These are phyloP conservation scores for Gnatocerus cornutus DNA, from an alignment of 2,888 invertebrate species.

Conservation along the genomic window DNA sequence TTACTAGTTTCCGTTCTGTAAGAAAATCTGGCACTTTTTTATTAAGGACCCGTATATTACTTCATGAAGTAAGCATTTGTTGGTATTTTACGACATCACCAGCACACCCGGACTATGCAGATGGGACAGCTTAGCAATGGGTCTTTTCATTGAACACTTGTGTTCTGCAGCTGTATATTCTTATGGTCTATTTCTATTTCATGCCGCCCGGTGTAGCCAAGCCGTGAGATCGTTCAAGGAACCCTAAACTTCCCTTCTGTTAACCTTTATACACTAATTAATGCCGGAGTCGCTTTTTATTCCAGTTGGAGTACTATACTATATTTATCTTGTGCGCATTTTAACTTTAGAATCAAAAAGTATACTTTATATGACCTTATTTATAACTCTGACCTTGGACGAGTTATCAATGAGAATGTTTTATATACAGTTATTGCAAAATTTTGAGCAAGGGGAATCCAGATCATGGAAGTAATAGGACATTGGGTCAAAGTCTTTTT, in stretches of 20 bases:
- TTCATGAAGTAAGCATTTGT: constrained; percentile 45
- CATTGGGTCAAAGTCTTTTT: too few relatives aligned
- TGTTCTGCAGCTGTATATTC: constrained; percentile 65
- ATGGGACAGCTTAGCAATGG: constrained; percentile 52
- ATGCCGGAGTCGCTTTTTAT: background rate
- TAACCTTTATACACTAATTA: background rate
- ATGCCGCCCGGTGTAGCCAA: constrained; percentile 52
- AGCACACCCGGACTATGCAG: constrained; percentile 52
- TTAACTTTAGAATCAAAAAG: constrained; percentile 14
- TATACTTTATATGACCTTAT: constrained; percentile 44
- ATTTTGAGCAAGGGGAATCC: constrained; percentile 11
- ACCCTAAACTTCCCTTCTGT: constrained; percentile 1
- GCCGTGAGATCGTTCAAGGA: constrained; percentile 48
- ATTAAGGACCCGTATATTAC: constrained; percentile 35
- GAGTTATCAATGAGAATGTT: constrained; percentile 40
- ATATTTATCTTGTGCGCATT: constrained; percentile 41
- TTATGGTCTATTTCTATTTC: constrained; percentile 60
- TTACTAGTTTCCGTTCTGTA: constrained; percentile 2
- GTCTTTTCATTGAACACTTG: constrained; percentile 66
- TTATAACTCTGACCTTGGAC: constrained; percentile 47
- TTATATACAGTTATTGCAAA: constrained; percentile 33
- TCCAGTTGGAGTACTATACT: background rate
- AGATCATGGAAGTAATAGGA: background rate
- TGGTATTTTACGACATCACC: constrained; percentile 45
- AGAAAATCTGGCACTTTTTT: constrained; percentile 38